Base-by-base conservation (phyloP, 2,113 vertebrate genomes). In the Setophaga kirtlandii region DNA sequence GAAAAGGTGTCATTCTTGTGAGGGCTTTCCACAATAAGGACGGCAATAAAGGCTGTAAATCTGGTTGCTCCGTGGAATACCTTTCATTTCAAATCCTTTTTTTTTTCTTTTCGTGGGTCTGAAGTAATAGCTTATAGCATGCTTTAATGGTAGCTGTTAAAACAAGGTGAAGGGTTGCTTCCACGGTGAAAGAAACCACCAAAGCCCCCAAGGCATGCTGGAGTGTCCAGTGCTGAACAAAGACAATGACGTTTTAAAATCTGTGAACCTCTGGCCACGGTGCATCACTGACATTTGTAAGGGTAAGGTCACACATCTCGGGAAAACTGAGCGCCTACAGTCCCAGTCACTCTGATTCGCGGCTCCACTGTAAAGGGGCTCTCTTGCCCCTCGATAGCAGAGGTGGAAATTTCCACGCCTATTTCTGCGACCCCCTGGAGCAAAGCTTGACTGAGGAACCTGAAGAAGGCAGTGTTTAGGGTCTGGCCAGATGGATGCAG, bases 281-380 rank as follows among this genome's bases (percentile, higher is more conserved):
- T 6, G 49, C 49, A 18, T 60, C 14, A 1, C 59, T 47, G 50
- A 15, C 24, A 12, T 41, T 42, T 56, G 5, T 22, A 16, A 44
- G 15, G 31, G 5, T 25, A 18, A 44, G 18, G 31, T 50, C 56
- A 37, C 3, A 9, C 33, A 50, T 1, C 46, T 67, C 2, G 1
- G 33, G 33, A 78, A 33, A 70, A 25, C 22, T 2, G 28, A 42
- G n/a, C 1, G 27, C 12, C 27, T 46, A 6, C 44, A 35, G 64
- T 44, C 69, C n/a, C 49, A 1, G 1, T 4, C 58, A 12, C 24
- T 5, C 56, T 25, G 55, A 28, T 52, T 30, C 3, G 1, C 1
- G 0, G 53, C 30, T 67, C 63, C 1, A 2, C 35, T 37, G 3
- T 12, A 6, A 28, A 49, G 6, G 1, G 6, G 12, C 19, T 62